phyloP scores from a whole-genome alignment of 2,797 vertebrate species.

The Labroides dimidiatus region DNA sequence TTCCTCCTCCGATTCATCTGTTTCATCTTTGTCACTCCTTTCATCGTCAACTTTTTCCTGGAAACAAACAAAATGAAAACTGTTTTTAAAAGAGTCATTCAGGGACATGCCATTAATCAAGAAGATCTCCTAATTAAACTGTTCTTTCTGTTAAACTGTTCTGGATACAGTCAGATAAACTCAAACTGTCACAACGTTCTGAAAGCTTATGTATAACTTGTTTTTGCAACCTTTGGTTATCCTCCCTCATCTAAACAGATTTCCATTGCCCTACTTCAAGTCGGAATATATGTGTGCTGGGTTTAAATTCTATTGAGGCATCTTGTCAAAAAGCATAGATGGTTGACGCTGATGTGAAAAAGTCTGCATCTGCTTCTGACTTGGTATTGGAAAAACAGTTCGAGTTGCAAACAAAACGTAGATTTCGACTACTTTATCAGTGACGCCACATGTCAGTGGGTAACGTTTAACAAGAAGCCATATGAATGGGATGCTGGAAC shows the following conservation, averaged over 20 bases:
- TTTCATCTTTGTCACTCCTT: slow-evolving; percentile 94
- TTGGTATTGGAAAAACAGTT: background rate
- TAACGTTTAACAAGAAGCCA: background rate
- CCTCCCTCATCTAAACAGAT: background rate
- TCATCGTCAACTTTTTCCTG: slow-evolving; percentile 92
- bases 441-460: background rate
- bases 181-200: background rate
- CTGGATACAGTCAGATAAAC: slow-evolving; percentile 17
- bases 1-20: slow-evolving; percentile 82
- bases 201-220: background rate
- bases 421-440: background rate
- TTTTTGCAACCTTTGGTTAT: background rate
- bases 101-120: slow-evolving; percentile 18
- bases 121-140: background rate
- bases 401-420: too few relatives aligned
- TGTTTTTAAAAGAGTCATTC: background rate
- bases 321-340: background rate
- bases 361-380: background rate
- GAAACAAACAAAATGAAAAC: background rate
- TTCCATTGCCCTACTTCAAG: background rate
- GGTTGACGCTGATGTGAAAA: background rate
- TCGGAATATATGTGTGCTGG: background rate
- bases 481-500: background rate
- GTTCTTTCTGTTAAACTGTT: slow-evolving; percentile 12
- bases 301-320: background rate